Conservation (phyloP, 53 echinoderm and acorn worm genomes). For the Zoroaster sp. region DNA sequence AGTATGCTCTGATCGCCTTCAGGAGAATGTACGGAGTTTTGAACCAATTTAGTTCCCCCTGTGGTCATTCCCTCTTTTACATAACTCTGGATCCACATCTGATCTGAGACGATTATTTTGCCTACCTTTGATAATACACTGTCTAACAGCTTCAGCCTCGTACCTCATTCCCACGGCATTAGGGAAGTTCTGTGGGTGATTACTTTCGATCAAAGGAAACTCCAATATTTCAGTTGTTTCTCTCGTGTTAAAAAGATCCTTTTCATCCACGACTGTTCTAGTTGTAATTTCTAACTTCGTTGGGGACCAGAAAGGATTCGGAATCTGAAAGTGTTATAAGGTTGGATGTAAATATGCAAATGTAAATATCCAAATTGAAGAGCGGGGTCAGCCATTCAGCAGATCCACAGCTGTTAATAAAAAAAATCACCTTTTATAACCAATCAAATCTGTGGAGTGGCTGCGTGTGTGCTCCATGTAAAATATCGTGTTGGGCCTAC, state of each 20-base stretch:
- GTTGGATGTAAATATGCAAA: too few species aligned
- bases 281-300: conserved; percentile 61
- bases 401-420: too few species aligned
- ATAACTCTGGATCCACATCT: too few species aligned
- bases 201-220: conserved; percentile 45
- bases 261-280: background rate
- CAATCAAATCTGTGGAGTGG: too few species aligned
- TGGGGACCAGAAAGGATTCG: conserved; percentile 67
- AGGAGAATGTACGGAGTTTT: too few species aligned
- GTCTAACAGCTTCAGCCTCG: conserved; percentile 67
- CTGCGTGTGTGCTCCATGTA: too few species aligned
- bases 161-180: conserved; percentile 51
- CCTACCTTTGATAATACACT: conserved; percentile 73
- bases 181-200: background rate
- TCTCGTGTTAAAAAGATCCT: background rate
- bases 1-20: too few species aligned
- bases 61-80: too few species aligned
- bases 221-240: conserved; percentile 50
- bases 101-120: background rate
- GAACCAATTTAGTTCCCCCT: background rate
- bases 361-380: too few species aligned
- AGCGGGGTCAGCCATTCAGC: too few species aligned
- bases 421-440: too few species aligned
- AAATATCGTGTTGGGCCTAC: too few species aligned
- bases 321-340: conserved; percentile 68